Evolutionary conservation across 1,140 invertebrate species (phyloP).

Genomic region (Radopholus similis): DNA sequence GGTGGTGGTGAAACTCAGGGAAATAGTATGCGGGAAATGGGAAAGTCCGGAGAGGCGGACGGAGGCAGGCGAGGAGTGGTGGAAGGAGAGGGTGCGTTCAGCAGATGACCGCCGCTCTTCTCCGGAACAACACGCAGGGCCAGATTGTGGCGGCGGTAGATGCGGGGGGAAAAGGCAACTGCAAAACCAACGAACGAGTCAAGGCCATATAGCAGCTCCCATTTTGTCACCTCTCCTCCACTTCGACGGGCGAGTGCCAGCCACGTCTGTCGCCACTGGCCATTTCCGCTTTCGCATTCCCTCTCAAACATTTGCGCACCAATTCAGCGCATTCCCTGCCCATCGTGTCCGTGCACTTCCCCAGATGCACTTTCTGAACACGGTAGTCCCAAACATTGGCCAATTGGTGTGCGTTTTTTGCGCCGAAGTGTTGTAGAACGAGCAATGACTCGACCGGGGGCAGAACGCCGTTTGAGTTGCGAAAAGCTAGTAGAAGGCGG

Average conservation of each 20-base stretch:
- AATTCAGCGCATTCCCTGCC: no score
- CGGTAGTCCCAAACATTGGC: background rate
- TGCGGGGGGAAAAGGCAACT: background rate
- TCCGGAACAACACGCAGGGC: background rate
- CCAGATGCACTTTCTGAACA: background rate
- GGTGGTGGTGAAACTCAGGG: background rate
- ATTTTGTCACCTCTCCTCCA: background rate
- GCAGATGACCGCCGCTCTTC: background rate
- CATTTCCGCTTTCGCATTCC: background rate
- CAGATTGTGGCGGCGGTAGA: background rate
- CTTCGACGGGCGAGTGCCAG: background rate
- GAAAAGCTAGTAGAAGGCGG: background rate
- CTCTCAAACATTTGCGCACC: no score
- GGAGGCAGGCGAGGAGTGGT: background rate
- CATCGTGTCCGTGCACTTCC: no score
- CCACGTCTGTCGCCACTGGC: background rate
- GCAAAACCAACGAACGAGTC: background rate
- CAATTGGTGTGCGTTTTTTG: background rate
- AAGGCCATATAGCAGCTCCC: background rate
- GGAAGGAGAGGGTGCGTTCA: background rate
- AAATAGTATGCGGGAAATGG: background rate
- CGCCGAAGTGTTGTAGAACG: background rate
- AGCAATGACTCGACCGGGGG: background rate
- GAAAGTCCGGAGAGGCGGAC: slow-evolving; percentile 1
- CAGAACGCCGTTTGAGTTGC: background rate